Conservation (phyloP, 2,113 vertebrate genomes). For the Callipepla squamata region DNA sequence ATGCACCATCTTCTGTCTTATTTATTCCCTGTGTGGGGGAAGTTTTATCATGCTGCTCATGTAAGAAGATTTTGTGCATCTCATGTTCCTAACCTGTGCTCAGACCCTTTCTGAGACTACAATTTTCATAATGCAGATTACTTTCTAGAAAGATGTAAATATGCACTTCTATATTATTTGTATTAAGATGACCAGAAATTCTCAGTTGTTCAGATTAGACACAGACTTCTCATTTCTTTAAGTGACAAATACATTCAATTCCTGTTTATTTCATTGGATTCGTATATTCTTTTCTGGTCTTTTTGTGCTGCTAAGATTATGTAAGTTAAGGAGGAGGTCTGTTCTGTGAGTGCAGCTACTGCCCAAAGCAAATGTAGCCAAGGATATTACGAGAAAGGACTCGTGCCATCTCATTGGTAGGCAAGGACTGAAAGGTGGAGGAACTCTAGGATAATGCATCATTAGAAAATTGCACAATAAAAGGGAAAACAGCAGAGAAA, state of each 20-base stretch:
- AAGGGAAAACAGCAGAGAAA: neutral
- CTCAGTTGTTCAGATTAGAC: neutral
- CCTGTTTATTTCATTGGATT: neutral
- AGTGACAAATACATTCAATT: neutral
- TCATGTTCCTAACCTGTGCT: neutral
- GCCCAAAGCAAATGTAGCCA: neutral
- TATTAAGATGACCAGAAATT: neutral
- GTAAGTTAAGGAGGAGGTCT: neutral
- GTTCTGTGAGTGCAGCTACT: neutral
- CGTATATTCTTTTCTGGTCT: neutral
- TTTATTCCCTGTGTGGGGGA: neutral
- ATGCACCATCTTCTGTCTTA: slow-evolving; percentile 5
- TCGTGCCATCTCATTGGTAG: neutral
- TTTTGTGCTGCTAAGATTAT: neutral
- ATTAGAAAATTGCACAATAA: neutral
- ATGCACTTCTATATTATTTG: neutral
- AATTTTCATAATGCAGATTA: neutral
- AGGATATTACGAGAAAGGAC: neutral
- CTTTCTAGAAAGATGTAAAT: neutral
- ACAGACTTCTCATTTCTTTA: neutral
- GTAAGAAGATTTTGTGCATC: neutral
- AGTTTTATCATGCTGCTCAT: neutral
- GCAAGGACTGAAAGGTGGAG: neutral
- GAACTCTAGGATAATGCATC: neutral
- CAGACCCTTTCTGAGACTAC: neutral